These are phyloP conservation scores for Nymphicus hollandicus DNA, from an alignment of 2,113 vertebrate genomes.

Conservation along the genomic window DNA sequence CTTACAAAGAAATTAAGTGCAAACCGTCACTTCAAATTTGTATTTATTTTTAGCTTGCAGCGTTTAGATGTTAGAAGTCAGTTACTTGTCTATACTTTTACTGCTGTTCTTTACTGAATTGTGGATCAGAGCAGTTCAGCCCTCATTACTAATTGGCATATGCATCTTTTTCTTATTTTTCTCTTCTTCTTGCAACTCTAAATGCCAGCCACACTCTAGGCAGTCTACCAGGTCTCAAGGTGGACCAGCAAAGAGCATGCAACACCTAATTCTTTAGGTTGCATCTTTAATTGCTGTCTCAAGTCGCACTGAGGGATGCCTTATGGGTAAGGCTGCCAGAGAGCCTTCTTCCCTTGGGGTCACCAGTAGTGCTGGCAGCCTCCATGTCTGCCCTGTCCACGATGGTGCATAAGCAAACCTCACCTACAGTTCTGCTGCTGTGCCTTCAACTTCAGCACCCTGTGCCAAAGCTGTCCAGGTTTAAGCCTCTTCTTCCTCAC, in stretches of 20 bases:
- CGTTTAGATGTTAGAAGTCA: neutral
- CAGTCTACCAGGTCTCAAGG: neutral
- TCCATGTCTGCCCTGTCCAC: neutral
- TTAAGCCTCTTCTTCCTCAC: neutral
- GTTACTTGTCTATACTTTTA: neutral
- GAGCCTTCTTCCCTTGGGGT: neutral
- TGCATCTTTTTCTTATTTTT: neutral
- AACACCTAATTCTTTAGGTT: neutral
- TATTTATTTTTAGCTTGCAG: neutral
- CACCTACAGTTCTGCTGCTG: neutral
- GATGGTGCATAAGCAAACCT: neutral
- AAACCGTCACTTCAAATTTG: neutral
- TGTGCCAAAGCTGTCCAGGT: neutral
- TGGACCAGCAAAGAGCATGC: neutral
- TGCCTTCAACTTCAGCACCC: neutral
- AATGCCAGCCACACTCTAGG: neutral
- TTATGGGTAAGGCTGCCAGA: neutral
- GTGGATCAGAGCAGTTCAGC: neutral
- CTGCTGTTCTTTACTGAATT: neutral
- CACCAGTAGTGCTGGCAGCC: neutral
- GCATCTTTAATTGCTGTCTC: rapidly evolving
- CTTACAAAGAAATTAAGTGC: neutral
- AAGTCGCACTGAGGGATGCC: neutral
- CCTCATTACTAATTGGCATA: neutral
- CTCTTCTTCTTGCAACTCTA: neutral